phyloP scores from a whole-genome alignment of 2,888 invertebrate genomes.

The Leptopilina syphax region DNA sequence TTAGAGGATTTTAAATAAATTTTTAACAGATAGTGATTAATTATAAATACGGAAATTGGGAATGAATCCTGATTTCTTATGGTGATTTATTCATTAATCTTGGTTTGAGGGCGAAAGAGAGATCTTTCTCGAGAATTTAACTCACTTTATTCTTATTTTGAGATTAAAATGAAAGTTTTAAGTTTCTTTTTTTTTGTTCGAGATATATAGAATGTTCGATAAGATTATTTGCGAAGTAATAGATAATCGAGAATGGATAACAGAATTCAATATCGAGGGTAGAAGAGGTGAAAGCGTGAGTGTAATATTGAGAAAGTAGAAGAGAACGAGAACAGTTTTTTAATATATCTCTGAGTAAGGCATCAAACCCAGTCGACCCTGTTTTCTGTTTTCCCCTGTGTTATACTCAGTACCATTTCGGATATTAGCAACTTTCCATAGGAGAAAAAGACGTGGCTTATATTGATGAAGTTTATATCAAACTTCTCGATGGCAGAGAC shows the following conservation, averaged over 20 bases:
- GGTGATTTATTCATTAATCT: neutral
- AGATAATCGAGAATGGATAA: constrained; percentile 18
- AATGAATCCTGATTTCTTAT: neutral
- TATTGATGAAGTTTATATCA: constrained; percentile 37
- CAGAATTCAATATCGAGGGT: constrained; percentile 15
- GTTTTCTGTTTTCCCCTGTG: neutral
- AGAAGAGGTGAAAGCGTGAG: constrained; percentile 18
- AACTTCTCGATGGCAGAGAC: constrained; percentile 6
- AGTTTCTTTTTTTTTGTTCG: neutral
- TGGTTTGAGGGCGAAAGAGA: too few species aligned
- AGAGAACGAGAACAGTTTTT: constrained; percentile 26
- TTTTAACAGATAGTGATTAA: too few species aligned
- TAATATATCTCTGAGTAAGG: constrained; percentile 38
- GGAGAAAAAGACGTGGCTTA: constrained; percentile 10
- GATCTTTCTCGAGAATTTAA: neutral
- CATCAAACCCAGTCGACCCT: constrained; percentile 11
- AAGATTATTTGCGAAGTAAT: constrained; percentile 20
- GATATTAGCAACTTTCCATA: constrained; percentile 25
- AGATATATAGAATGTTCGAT: neutral
- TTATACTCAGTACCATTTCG: neutral
- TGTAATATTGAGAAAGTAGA: constrained; percentile 13
- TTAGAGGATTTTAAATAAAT: too few species aligned
- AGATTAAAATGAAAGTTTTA: neutral
- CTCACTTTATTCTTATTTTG: neutral
- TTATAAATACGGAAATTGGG: too few species aligned